phyloP scores from a whole-genome alignment of 2,113 vertebrate genomes.

The Hipposideros armiger region DNA sequence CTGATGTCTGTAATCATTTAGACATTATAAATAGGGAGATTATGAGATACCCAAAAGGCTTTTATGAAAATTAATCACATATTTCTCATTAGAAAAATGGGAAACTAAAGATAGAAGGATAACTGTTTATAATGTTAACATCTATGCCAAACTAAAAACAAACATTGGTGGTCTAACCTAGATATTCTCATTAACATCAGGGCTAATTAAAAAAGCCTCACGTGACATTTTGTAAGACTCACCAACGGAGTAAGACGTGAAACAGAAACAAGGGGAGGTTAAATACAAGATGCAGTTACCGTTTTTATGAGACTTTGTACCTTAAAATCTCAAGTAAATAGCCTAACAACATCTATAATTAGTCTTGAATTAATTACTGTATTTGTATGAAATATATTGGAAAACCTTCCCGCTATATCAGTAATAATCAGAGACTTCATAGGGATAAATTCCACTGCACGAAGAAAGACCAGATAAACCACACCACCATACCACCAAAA shows the following conservation, averaged over 20 bases:
- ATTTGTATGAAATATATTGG: background rate
- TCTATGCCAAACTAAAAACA: background rate
- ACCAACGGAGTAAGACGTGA: background rate
- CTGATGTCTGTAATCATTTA: constrained; percentile 3
- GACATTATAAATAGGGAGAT: background rate
- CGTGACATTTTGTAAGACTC: background rate
- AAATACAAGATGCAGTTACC: background rate
- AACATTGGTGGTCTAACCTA: background rate
- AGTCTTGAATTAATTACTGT: background rate
- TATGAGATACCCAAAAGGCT: background rate
- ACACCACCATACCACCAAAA: background rate
- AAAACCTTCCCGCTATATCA: background rate
- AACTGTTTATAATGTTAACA: background rate
- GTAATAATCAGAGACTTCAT: no score
- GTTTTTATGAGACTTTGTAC: background rate
- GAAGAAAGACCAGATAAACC: background rate
- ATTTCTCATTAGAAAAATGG: constrained; percentile 34
- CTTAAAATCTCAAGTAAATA: background rate
- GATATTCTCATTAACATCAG: background rate
- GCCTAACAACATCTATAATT: background rate
- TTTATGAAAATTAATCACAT: constrained; percentile 39
- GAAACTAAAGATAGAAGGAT: background rate
- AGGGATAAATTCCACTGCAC: background rate
- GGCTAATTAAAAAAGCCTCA: background rate
- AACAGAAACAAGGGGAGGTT: background rate